These are phyloP conservation scores for Sebastes schlegelii DNA, from an alignment of 2,113 vertebrate genomes.

Conservation along the genomic window DNA sequence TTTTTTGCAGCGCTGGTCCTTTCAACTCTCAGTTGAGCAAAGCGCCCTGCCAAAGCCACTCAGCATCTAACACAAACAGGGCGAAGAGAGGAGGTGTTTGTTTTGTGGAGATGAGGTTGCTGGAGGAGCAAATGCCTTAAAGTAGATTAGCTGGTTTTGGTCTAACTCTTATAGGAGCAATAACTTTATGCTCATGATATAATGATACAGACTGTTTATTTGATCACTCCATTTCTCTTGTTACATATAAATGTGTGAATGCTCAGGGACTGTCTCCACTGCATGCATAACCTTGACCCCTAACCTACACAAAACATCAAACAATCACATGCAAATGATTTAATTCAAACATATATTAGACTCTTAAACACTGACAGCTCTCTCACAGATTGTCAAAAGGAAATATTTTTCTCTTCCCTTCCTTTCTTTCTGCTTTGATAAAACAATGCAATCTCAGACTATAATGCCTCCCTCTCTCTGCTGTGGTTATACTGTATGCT, in stretches of 20 bases:
- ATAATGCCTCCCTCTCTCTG: neutral
- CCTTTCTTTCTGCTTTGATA: neutral
- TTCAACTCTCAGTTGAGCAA: slow-evolving; percentile 2
- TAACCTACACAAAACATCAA: neutral
- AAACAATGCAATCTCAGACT: neutral
- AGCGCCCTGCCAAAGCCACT: slow-evolving; percentile 12
- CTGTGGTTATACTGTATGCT: neutral
- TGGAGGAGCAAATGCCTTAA: slow-evolving; percentile 1
- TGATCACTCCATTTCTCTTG: neutral
- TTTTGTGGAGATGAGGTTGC: slow-evolving; percentile 11
- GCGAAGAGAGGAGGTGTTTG: slow-evolving; percentile 21
- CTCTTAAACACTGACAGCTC: neutral
- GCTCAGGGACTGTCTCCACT: neutral
- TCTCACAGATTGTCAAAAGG: neutral
- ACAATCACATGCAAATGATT: neutral
- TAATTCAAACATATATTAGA: neutral
- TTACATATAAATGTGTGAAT: neutral
- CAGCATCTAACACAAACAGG: slow-evolving; percentile 15
- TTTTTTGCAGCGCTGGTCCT: neutral
- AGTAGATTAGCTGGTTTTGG: neutral
- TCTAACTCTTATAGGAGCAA: neutral
- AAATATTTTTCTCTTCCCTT: neutral
- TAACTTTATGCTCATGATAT: slow-evolving; percentile 1
- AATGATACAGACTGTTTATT: neutral
- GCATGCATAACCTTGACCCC: neutral